Evolutionary conservation across 2,888 invertebrate genomes (phyloP).

Genomic region (Stenodema calcarata): DNA sequence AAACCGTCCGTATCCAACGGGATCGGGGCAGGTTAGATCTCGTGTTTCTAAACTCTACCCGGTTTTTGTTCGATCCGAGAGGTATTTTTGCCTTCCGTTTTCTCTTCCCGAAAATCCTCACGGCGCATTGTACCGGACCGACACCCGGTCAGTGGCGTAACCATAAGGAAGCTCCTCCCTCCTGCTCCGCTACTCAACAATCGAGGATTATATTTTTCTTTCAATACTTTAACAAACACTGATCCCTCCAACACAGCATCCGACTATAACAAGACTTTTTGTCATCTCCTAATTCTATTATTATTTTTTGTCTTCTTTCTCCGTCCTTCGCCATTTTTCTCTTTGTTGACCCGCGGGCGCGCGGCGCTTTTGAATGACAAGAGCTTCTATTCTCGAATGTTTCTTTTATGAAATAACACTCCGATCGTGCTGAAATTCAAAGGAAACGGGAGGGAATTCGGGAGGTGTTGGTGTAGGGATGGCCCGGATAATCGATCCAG

Average conservation of each 20-base stretch:
- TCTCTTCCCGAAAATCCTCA: background rate
- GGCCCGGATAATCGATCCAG: too few species aligned
- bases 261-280: background rate
- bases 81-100: conserved; percentile 1
- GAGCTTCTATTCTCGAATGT: too few species aligned
- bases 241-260: background rate
- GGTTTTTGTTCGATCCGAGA: background rate
- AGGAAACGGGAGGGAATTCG: too few species aligned
- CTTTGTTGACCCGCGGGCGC: background rate
- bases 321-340: too few species aligned
- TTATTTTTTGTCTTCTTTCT: background rate
- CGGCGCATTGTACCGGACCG: background rate
- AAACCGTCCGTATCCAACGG: background rate
- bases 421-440: too few species aligned
- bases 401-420: too few species aligned
- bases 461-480: too few species aligned
- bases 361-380: background rate
- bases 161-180: background rate
- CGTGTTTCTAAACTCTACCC: background rate
- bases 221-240: conserved; percentile 3
- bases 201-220: conserved; percentile 6
- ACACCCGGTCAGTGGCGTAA: conserved; percentile 10
- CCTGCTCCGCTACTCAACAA: background rate
- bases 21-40: background rate
- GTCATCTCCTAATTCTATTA: background rate